These are phyloP conservation scores for Dasypus novemcinctus DNA, from an alignment of 2,113 vertebrate species.

Conservation along the genomic window DNA sequence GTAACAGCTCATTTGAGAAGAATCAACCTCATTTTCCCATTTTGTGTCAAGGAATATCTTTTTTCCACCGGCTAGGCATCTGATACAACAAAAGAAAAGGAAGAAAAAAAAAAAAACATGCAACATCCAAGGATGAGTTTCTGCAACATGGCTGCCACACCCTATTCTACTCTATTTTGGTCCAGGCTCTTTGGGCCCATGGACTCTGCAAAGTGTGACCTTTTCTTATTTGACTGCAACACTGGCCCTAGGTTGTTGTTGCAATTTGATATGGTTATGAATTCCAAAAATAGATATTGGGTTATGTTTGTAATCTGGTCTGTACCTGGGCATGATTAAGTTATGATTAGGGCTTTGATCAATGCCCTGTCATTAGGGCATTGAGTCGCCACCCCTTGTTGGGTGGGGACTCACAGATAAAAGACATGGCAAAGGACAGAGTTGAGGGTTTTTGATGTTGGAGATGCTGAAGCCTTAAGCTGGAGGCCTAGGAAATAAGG, in stretches of 20 bases:
- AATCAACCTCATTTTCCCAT: slow-evolving; percentile 70
- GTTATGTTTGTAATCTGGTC: no score
- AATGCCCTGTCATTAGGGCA: no score
- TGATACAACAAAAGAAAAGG: slow-evolving; percentile 73
- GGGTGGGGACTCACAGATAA: no score
- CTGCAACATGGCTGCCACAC: slow-evolving; percentile 13
- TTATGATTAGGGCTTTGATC: no score
- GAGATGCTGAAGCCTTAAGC: no score
- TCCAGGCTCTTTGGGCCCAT: not conserved
- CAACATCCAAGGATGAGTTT: slow-evolving; percentile 63
- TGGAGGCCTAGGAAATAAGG: no score
- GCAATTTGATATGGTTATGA: no score
- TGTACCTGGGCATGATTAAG: no score
- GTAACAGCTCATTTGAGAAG: slow-evolving; percentile 76
- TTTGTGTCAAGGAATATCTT: slow-evolving; percentile 79
- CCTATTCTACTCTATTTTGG: not conserved
- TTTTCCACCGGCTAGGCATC: slow-evolving; percentile 69
- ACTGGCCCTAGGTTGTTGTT: not conserved
- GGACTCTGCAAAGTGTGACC: not conserved
- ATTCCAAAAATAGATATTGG: no score
- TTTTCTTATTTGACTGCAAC: not conserved
- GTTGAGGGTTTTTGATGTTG: no score
- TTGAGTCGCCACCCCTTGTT: no score
- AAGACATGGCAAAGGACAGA: no score
- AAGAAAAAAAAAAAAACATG: slow-evolving; percentile 26